Conservation (phyloP, 2,797 vertebrate species). For the Poeciliopsis turneri region DNA sequence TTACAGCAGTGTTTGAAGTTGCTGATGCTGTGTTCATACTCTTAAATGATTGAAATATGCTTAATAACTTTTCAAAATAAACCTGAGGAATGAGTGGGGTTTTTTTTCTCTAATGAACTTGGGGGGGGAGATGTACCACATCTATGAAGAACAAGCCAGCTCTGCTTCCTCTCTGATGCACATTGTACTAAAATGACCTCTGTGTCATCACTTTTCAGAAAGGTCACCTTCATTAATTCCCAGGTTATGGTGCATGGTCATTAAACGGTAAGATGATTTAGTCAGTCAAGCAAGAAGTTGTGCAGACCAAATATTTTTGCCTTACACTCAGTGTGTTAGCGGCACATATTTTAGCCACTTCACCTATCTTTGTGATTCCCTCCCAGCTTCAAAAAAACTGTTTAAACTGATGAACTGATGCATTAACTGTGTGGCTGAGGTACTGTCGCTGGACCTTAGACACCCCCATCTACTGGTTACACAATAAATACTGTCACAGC, state of each 20-base stretch:
- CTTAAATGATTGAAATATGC: not conserved
- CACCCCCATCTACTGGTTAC: constrained; percentile 15
- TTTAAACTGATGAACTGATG: constrained; percentile 47
- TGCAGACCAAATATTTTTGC: constrained; percentile 34
- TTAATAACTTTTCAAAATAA: not conserved
- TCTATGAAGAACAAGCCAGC: not conserved
- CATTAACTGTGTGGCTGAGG: constrained; percentile 25
- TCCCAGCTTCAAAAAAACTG: constrained; percentile 19
- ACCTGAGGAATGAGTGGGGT: not conserved
- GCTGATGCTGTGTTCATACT: not conserved
- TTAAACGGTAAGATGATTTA: constrained; percentile 30
- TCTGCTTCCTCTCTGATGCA: not conserved
- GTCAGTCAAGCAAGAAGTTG: constrained; percentile 22
- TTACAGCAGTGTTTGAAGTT: not conserved
- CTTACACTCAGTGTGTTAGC: constrained; percentile 24
- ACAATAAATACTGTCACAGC: constrained; percentile 43
- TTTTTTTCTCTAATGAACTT: not conserved
- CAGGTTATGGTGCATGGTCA: constrained; percentile 5
- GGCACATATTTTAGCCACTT: constrained; percentile 26
- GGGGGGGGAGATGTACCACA: not conserved
- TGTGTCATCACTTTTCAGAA: constrained; percentile 24
- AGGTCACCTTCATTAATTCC: constrained; percentile 5
- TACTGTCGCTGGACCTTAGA: constrained; percentile 28
- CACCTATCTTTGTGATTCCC: constrained; percentile 22
- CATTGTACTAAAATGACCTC: constrained; percentile 9